Conservation (phyloP, 2,113 vertebrate species). For the Phylloscopus trochilus region DNA sequence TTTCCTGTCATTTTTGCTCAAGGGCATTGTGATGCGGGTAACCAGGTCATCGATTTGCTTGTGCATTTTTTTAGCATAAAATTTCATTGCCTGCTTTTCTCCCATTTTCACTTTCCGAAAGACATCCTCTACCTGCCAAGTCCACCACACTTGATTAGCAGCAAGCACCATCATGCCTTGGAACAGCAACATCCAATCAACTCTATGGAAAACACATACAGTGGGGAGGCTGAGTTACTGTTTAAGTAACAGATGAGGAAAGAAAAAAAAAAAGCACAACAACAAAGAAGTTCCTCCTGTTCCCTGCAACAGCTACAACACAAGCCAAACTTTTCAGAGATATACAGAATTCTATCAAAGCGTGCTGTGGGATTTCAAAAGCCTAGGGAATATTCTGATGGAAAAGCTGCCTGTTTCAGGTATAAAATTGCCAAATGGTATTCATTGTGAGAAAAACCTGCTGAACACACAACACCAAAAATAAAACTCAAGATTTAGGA, state of each 20-base stretch:
- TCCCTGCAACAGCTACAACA: neutral
- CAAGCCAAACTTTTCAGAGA: neutral
- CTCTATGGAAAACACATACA: conserved; percentile 48
- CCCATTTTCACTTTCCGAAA: conserved; percentile 83
- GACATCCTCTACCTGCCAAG: conserved; percentile 94
- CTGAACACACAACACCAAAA: neutral
- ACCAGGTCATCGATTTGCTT: conserved; percentile 90
- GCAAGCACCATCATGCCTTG: conserved; percentile 96
- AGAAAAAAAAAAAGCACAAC: neutral
- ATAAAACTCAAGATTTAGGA: neutral
- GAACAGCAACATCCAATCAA: conserved; percentile 95
- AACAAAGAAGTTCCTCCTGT: neutral
- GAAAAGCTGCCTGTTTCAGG: neutral
- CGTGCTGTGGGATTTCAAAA: neutral
- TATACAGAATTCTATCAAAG: neutral
- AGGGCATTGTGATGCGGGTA: conserved; percentile 78
- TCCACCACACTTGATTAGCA: conserved; percentile 97
- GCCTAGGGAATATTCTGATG: neutral
- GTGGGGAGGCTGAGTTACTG: neutral
- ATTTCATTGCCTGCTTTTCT: conserved; percentile 87
- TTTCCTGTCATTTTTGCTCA: conserved; percentile 87
- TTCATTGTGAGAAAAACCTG: neutral
- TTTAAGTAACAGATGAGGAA: neutral
- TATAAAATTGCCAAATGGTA: neutral
- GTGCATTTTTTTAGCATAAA: conserved; percentile 87